Evolutionary conservation across 2,113 vertebrate genomes (phyloP), one percentile per base, ranked within the genome.

Genomic region (Stercorarius parasiticus): DNA sequence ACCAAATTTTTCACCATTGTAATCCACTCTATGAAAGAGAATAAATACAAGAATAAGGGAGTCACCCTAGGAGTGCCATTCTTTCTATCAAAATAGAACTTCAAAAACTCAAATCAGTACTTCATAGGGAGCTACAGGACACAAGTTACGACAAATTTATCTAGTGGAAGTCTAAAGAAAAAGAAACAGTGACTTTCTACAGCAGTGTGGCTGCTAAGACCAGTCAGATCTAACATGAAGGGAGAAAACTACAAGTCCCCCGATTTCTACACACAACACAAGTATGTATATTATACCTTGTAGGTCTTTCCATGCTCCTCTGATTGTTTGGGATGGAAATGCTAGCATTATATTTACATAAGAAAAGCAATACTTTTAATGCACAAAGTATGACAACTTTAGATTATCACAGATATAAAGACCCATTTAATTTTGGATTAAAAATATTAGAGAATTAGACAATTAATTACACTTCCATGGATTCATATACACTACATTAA

Each of bases 261-360:
- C 98, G 83, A n/a, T 66, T 95, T 97, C 97, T 98, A 98, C 96
- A 65, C 90, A 98, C 88, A 98, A 98, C 96, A 98, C 92, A 87
- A 97, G 96, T 97, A 95, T 95, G 95, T 69, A 97, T 73, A 86
- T 93, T 97, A 97, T 98, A 98, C 98, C 98, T 98, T 98, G 97
- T 97, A 94, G 82, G 97, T 96, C 96, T 97, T 89, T 97, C 98
- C 98, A 93, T 94, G 98, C 93, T 98, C 98, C 95, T 98, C 97
- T 98, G 98, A 98, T 97, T 98, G 98, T 97, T 98, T 98, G 97
- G 97, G 97, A 97, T 97, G 97, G 97, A 98, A 98, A 98, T 93
- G 97, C 97, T 98, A 98, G 95, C 95, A 96, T 98, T 98, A 98
- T 40, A 97, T 95, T 97, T 87, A 97, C 96, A 98, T n/a, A 97